phyloP scores from a whole-genome alignment of 2,888 invertebrate species.

The Rhagium mordax region DNA sequence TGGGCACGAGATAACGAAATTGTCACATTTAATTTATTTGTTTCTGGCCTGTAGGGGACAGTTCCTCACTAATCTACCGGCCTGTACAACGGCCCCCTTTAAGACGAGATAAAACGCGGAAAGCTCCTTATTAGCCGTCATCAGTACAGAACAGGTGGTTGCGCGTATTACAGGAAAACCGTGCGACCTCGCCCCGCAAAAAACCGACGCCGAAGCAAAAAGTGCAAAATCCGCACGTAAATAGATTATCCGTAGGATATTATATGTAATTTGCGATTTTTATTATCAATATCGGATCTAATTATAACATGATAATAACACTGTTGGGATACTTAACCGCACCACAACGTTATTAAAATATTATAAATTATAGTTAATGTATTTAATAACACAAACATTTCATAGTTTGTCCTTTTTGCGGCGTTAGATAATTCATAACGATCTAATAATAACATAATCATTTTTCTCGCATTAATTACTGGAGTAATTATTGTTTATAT shows the following conservation, averaged over 20 bases:
- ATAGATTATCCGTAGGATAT: too few species aligned
- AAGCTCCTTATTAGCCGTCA: too few species aligned
- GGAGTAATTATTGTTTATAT: slow-evolving; percentile 31
- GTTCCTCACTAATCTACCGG: background rate
- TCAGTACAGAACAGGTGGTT: too few species aligned
- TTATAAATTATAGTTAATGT: slow-evolving; percentile 23
- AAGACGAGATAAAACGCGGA: too few species aligned
- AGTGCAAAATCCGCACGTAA: too few species aligned
- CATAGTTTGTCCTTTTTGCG: slow-evolving; percentile 23
- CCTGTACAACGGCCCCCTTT: too few species aligned
- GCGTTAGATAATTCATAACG: slow-evolving; percentile 25
- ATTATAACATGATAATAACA: background rate
- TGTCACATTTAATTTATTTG: background rate
- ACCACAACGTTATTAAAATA: slow-evolving; percentile 18
- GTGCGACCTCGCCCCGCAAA: too few species aligned
- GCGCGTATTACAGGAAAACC: too few species aligned
- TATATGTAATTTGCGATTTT: background rate
- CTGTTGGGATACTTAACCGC: background rate
- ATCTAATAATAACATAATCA: slow-evolving; percentile 30
- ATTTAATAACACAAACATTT: slow-evolving; percentile 24
- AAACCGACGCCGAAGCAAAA: too few species aligned
- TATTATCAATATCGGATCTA: background rate
- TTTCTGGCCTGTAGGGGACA: background rate
- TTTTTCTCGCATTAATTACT: slow-evolving; percentile 30
- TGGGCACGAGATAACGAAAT: background rate